These are phyloP conservation scores for Chaetodon trifascialis DNA, from an alignment of 2,113 vertebrate species.

Conservation along the genomic window DNA sequence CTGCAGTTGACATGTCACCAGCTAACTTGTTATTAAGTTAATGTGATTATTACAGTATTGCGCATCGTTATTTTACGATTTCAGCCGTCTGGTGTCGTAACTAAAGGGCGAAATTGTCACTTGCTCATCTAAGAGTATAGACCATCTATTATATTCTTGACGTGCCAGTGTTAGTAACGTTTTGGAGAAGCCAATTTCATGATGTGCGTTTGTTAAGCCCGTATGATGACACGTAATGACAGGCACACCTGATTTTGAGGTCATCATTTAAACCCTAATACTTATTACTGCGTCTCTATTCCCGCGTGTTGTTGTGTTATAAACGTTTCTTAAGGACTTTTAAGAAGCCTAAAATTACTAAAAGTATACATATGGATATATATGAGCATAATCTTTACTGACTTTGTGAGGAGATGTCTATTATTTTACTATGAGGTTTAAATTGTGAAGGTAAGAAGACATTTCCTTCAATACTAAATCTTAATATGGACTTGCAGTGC, in stretches of 20 bases:
- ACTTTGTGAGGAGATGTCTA: not conserved
- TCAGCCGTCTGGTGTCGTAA: not conserved
- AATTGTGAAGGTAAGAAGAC: constrained; percentile 11
- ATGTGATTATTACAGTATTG: not conserved
- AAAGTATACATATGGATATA: not conserved
- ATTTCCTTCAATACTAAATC: constrained; percentile 8
- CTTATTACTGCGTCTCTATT: not conserved
- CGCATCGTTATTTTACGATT: not conserved
- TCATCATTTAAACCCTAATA: not conserved
- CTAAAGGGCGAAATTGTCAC: not conserved
- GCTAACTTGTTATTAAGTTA: constrained; percentile 52
- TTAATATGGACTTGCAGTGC: constrained; percentile 29
- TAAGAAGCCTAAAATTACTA: too few relatives aligned
- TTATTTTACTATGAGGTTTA: not conserved
- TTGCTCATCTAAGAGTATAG: not conserved
- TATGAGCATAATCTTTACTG: not conserved
- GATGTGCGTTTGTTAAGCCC: not conserved
- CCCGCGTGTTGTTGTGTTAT: not conserved
- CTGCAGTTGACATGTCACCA: constrained; percentile 9
- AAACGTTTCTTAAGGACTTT: not conserved
- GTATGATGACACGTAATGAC: not conserved
- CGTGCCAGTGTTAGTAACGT: not conserved
- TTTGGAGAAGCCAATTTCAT: not conserved
- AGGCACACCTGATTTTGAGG: not conserved
- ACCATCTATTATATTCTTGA: not conserved